These are phyloP conservation scores for Pedicia rivosa DNA, from an alignment of 2,888 invertebrate species.

Conservation along the genomic window DNA sequence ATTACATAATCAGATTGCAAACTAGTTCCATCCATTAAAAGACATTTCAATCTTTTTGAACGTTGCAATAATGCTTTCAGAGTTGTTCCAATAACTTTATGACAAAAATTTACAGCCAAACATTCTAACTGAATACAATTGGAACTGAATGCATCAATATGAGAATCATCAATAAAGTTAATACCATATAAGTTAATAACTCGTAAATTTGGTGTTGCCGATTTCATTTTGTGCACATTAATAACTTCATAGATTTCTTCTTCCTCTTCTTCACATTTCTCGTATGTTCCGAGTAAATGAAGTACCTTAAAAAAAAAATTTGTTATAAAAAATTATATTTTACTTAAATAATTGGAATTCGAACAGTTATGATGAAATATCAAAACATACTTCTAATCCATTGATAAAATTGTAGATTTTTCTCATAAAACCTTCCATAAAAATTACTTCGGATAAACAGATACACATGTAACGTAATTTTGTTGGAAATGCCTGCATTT, in stretches of 20 bases:
- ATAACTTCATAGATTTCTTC: constrained; percentile 99
- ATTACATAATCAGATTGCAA: constrained; percentile 83
- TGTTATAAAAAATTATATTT: background rate
- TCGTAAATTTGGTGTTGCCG: constrained; percentile 91
- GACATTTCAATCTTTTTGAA: constrained; percentile 77
- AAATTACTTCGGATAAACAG: constrained; percentile 97
- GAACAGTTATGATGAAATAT: too few relatives aligned
- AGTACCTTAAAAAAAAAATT: constrained; percentile 39
- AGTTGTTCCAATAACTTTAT: constrained; percentile 91
- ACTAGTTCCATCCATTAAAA: constrained; percentile 97
- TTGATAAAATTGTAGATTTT: constrained; percentile 99
- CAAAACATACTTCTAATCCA: constrained; percentile 60
- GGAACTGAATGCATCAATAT: constrained; percentile 94
- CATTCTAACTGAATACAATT: constrained; percentile 95
- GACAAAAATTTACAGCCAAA: constrained; percentile 91
- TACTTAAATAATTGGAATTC: background rate
- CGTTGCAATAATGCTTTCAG: constrained; percentile 87
- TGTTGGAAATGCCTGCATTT: constrained; percentile 96
- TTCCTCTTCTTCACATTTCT: constrained; percentile 95
- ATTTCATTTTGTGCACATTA: constrained; percentile 96
- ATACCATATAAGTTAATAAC: constrained; percentile 98
- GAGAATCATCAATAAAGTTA: constrained; percentile 95
- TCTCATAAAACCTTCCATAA: constrained; percentile 99
- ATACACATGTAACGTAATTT: constrained; percentile 90
- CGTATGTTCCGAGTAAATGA: constrained; percentile 95